Base-by-base conservation (phyloP, 2,113 vertebrate species). In the Caranx ignobilis region DNA sequence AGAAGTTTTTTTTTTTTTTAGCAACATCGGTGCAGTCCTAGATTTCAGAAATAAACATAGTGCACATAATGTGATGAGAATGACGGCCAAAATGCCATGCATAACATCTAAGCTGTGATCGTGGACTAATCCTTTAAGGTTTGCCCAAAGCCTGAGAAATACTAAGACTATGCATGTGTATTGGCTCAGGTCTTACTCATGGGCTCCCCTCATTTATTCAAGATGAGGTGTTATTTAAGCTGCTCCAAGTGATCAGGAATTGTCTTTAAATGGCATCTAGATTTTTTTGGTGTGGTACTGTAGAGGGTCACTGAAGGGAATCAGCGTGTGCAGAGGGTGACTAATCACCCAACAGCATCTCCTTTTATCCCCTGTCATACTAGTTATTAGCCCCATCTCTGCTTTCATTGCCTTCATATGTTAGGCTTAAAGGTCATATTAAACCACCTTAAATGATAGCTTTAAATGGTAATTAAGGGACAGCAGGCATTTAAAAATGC, bases 381-480 rank as follows among this genome's bases (percentile, higher is more conserved):
- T 8, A 67, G 67, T 85, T 75, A 85, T 80, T 79, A 87, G 63
- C 79, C 65, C 79, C 47, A 39, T 81, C 64, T 71, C 63, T 73
- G 76, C 61, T 59, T 79, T 82, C 73, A 83, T 62, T 75, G 35
- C 56, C 41, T 84, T 88, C 84, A 84, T 84, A 73, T 83, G 55
- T 71, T 81, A 16, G 55, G 73, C 71, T 68, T 84, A 77, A 84
- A 88, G 85, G 71, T 78, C 41, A 71, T 74, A 68, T 62, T 55
- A 84, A 87, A 71, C 26, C 66, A 83, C 61, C 71, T 69, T 75
- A 67, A 69, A 68, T 71, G 67, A 82, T 57, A 73, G 60, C 74
- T 86, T 88, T 71, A 83, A 89, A 82, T 81, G 77, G 81, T 86
- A 85, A 91, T 93, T 92, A 91, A 80, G 84, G 62, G 65, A 82